These are phyloP conservation scores for Protonemura montana DNA, from an alignment of 2,888 invertebrate genomes.

Conservation along the genomic window DNA sequence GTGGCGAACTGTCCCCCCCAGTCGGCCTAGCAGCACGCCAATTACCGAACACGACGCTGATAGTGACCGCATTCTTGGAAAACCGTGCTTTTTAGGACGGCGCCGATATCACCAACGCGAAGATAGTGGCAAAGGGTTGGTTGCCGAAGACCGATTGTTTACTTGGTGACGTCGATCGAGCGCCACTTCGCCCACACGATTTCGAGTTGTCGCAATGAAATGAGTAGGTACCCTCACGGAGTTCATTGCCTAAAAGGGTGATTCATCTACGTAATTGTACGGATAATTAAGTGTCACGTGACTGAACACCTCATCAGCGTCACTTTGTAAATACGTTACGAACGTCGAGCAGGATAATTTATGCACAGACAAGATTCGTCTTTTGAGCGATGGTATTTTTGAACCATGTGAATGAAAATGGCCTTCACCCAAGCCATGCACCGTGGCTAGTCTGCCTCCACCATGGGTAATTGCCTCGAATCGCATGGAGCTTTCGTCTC, in stretches of 20 bases:
- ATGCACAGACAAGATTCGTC: not conserved
- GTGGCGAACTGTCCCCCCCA: not conserved
- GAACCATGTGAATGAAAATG: constrained; percentile 19
- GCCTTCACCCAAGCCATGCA: not conserved
- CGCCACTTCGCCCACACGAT: not conserved
- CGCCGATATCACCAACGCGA: not conserved
- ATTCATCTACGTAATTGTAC: not conserved
- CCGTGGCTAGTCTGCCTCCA: not conserved
- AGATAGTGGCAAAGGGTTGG: not conserved
- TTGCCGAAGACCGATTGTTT: not conserved
- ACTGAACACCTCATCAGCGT: not conserved
- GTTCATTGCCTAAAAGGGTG: not conserved
- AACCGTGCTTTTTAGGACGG: not conserved
- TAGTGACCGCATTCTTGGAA: not conserved
- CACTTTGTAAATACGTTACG: not conserved
- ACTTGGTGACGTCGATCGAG: not conserved
- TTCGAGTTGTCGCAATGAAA: not conserved
- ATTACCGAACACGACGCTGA: not conserved
- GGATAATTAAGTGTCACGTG: not conserved
- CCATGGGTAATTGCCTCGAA: not conserved
- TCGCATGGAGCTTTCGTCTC: not conserved
- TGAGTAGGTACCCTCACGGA: not conserved
- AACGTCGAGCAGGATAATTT: not conserved
- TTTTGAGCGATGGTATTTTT: not conserved
- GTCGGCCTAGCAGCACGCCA: not conserved